phyloP scores from a whole-genome alignment of 1,140 invertebrate genomes.

The Dysdera silvatica region DNA sequence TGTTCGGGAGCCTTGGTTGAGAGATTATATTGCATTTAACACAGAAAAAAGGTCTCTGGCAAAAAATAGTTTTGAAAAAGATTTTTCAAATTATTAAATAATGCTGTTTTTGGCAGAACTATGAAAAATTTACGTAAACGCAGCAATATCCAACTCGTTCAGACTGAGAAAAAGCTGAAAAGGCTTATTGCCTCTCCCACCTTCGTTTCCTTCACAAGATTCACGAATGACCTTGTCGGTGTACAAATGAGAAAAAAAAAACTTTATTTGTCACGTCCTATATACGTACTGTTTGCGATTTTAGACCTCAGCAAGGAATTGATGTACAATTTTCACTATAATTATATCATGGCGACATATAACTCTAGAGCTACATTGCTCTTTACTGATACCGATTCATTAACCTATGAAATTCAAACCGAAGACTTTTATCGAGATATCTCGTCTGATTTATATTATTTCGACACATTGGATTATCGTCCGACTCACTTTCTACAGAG shows the following conservation, averaged over 20 bases:
- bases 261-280: background rate
- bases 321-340: conserved; percentile 39
- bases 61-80: conserved; percentile 32
- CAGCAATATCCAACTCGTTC: background rate
- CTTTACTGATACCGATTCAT: conserved; percentile 7
- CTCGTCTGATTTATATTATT: background rate
- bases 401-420: background rate
- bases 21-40: conserved; percentile 38
- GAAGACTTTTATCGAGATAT: conserved; percentile 1
- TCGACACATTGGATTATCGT: conserved; percentile 17
- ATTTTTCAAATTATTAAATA: conserved; percentile 3
- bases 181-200: background rate
- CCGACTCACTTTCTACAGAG: background rate
- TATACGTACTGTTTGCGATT: background rate
- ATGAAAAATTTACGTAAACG: background rate
- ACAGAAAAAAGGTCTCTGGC: conserved; percentile 39
- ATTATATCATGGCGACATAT: conserved; percentile 9
- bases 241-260: background rate
- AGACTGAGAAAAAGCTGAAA: background rate
- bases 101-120: background rate
- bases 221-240: background rate
- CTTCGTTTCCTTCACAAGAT: conserved; percentile 36
- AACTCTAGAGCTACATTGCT: background rate
- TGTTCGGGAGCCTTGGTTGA: conserved; percentile 1
- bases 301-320: conserved; percentile 29